These are phyloP conservation scores for Pygmarrhopalites habei DNA, from an alignment of 1,140 invertebrate genomes.

Conservation along the genomic window DNA sequence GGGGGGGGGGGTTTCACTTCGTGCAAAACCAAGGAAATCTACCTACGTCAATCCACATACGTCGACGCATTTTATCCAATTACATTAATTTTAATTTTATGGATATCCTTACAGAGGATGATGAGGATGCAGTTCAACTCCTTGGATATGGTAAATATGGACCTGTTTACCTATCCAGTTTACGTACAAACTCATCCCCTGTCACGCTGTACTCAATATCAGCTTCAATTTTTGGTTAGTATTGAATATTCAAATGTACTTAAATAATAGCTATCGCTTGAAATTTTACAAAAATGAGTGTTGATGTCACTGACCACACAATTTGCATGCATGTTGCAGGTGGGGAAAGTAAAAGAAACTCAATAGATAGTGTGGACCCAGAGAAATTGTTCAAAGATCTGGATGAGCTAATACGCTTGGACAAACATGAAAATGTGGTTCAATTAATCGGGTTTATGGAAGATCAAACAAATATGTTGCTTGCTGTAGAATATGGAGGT, in stretches of 20 bases:
- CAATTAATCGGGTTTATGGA: slow-evolving; percentile 71
- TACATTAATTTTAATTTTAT: slow-evolving; percentile 62
- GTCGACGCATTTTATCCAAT: too few relatives aligned
- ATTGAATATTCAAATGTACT: slow-evolving; percentile 15
- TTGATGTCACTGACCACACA: background rate
- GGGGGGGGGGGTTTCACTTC: too few relatives aligned
- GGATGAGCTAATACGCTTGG: slow-evolving; percentile 58
- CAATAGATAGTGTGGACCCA: slow-evolving; percentile 23
- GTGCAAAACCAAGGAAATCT: too few relatives aligned
- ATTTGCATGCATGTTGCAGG: background rate
- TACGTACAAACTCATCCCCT: slow-evolving; percentile 31
- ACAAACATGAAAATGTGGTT: slow-evolving; percentile 63
- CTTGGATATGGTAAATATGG: slow-evolving; percentile 67
- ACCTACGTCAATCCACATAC: too few relatives aligned
- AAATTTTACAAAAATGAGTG: background rate
- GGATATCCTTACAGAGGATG: slow-evolving; percentile 47
- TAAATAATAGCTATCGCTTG: background rate
- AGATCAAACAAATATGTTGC: slow-evolving; percentile 47
- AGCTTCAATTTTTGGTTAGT: background rate
- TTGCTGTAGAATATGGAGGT: slow-evolving; percentile 27
- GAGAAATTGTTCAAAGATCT: slow-evolving; percentile 51
- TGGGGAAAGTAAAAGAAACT: background rate
- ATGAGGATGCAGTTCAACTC: slow-evolving; percentile 47
- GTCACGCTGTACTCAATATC: slow-evolving; percentile 27
- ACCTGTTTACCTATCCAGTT: slow-evolving; percentile 49